Base-by-base conservation (phyloP, 2,888 invertebrate species). In the Cybosia mesomella region DNA sequence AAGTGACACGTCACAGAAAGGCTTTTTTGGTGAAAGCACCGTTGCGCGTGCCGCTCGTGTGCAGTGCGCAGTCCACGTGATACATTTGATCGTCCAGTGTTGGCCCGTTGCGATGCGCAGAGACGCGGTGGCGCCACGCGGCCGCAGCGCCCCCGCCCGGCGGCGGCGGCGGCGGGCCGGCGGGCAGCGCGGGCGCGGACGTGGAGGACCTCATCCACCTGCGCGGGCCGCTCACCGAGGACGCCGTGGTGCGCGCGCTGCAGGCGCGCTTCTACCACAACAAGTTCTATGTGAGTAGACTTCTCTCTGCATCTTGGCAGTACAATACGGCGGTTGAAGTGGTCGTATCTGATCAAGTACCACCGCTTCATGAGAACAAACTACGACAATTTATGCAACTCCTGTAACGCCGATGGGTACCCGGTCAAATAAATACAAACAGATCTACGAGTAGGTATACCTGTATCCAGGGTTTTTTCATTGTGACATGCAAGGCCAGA, bases 131-230 rank as follows among this genome's bases (percentile, higher is more conserved):
- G 89, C 89, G 85, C 81, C 88, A 79, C 85, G 73, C 77, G 81
- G 71, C 76, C 22, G 69, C 82, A 64, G 77, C 76, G 64, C 61
- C 71, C 18, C 69, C 77, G 72, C 75, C 74, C 83, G 87, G 75
- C 80, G 84, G 79, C 9, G 84, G 67, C 39, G 28, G 64, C 22
- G 66, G 70, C 73, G 68, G 68, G 76, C 67, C 71, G 68, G 67
- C 66, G 49, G 68, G 80, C 66, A 72, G 69, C 79, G 79, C 59
- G 77, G 79, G 70, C 81, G 81, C 88, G 64, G 96, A 97, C 91
- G 96, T 98, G 88, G 97, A 98, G 86, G 98, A 99, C 95, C 96
- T 99, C 84, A 98, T 98, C 89, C 98, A 98, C 94, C 95, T 99
- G 85, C 97, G 98, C 60, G 98, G 98, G 49, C 98, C 98, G 65